Conservation (phyloP, 2,113 vertebrate species). For the Neodontobutis hainanensis region DNA sequence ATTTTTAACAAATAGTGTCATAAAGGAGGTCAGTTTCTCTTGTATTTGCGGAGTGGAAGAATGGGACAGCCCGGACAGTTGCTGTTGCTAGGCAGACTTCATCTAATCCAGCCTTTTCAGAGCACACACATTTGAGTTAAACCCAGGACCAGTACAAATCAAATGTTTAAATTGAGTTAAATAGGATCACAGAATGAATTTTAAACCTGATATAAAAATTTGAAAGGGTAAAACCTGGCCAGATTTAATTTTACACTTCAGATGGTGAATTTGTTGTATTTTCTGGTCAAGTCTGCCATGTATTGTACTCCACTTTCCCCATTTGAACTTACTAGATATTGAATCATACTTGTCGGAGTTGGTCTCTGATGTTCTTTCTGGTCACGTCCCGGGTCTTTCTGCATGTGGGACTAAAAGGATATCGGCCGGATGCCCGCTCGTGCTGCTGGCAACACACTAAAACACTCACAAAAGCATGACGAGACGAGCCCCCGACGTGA, state of each 20-base stretch:
- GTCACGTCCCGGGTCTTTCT: constrained; percentile 6
- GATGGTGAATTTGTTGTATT: background rate
- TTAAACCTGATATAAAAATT: background rate
- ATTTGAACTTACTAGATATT: background rate
- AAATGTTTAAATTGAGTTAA: background rate
- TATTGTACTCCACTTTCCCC: background rate
- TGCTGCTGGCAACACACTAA: constrained; percentile 28
- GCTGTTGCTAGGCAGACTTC: constrained; percentile 10
- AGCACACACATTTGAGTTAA: background rate
- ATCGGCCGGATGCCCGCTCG: background rate
- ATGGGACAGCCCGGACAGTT: background rate
- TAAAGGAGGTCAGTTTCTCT: background rate
- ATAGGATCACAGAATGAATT: background rate
- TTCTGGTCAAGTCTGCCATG: background rate
- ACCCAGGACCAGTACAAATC: background rate
- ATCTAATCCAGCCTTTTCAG: constrained; percentile 5
- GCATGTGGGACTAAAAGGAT: constrained; percentile 3
- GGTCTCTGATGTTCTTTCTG: constrained; percentile 1
- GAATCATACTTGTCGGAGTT: background rate
- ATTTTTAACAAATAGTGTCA: background rate
- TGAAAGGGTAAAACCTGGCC: background rate
- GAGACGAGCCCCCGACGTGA: constrained; percentile 32
- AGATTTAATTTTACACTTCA: background rate
- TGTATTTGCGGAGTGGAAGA: background rate
- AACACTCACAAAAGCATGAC: constrained; percentile 41